Evolutionary conservation across 2,113 vertebrate genomes (phyloP).

Genomic region (Cephalophus harveyi): DNA sequence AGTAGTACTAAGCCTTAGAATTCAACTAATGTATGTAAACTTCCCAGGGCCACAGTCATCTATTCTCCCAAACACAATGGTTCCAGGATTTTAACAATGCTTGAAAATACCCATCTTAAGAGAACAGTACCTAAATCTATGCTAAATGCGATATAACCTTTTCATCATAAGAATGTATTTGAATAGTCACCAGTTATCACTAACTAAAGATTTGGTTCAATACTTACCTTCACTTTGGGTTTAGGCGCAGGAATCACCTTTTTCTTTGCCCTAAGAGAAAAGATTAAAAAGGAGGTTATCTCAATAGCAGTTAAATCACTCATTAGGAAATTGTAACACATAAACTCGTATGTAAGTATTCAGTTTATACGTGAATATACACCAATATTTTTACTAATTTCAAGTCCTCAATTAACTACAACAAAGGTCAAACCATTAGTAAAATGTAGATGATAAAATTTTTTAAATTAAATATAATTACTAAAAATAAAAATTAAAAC

Average conservation of each 20-base stretch:
- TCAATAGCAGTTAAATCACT: background rate
- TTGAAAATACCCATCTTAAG: background rate
- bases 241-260: constrained; percentile 91
- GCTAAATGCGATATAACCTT: background rate
- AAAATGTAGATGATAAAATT: background rate
- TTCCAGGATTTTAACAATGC: background rate
- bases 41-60: background rate
- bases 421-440: constrained; percentile 1
- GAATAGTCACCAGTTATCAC: background rate
- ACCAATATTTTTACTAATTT: background rate
- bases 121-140: background rate
- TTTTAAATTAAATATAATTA: constrained; percentile 6
- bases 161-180: background rate
- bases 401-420: background rate
- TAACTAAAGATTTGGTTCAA: background rate
- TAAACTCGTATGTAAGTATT: background rate
- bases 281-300: background rate
- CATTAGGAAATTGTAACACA: background rate
- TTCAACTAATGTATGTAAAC: background rate
- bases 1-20: background rate
- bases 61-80: background rate
- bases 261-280: constrained; percentile 90
- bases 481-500: background rate
- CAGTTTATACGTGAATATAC: background rate
- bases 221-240: constrained; percentile 91